Conservation (phyloP, 2,888 invertebrate genomes). For the Epirrhoe tristata region DNA sequence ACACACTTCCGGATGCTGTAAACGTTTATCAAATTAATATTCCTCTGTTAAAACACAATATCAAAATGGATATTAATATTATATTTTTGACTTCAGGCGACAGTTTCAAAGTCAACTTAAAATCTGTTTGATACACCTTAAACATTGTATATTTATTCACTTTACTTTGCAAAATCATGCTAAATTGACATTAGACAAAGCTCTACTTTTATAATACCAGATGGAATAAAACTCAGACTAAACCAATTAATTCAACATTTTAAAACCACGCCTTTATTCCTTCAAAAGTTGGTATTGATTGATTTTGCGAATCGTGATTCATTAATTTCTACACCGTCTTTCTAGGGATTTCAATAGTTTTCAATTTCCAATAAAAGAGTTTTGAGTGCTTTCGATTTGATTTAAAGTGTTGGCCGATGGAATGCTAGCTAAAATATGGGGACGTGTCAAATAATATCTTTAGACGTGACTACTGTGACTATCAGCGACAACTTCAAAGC, state of each 20-base stretch:
- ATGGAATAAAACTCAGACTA: not conserved
- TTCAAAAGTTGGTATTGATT: not conserved
- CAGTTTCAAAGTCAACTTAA: no score
- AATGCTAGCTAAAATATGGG: no score
- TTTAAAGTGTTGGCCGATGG: no score
- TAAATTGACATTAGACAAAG: not conserved
- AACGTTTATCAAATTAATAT: slow-evolving; percentile 60
- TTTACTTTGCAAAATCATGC: not conserved
- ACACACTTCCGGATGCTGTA: slow-evolving; percentile 76
- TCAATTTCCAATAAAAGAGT: not conserved
- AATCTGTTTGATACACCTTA: not conserved
- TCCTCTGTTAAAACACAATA: slow-evolving; percentile 54
- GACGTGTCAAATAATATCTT: no score
- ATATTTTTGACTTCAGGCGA: no score
- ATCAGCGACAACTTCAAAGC: no score
- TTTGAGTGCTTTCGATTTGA: not conserved
- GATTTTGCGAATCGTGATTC: not conserved
- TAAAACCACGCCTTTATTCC: not conserved
- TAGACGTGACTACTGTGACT: no score
- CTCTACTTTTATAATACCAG: not conserved
- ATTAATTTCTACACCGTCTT: not conserved
- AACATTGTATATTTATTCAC: not conserved
- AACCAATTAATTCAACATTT: not conserved
- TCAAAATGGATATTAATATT: slow-evolving; percentile 42
- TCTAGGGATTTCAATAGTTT: not conserved